Base-by-base conservation (phyloP, 2,888 invertebrate genomes). In the Rhagonycha fulva region DNA sequence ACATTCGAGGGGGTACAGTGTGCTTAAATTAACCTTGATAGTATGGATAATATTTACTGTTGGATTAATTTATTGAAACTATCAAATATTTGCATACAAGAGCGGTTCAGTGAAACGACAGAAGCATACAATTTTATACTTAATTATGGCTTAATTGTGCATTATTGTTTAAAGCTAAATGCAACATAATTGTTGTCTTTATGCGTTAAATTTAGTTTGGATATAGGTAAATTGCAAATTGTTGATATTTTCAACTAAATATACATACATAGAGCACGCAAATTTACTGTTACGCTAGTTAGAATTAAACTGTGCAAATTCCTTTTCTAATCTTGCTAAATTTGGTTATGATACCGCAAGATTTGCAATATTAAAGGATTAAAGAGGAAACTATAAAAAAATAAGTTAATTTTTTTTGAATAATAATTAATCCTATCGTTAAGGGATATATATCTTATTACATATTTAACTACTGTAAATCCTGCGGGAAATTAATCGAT, bases 401-500 rank as follows among this genome's bases (percentile, higher is more conserved):
- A 47, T 47, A 47, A 47, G 47, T 47, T n/a, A n/a, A n/a, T n/a
- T 47, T 47, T n/a, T 47, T 47, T 47, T n/a, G 47, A 47, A 47
- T 47, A 47, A 47, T 47, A 47, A 47, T 47, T 47, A 62, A 63
- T 72, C 71, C 75, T 72, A 76, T 72, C 75, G 72, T 78, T 77
- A 79, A 75, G 75, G 63, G 7, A 47, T 47, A 47, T 73, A 70
- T 72, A 75, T 74, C 73, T 76, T 77, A 68, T 79, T 80, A 79
- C 76, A 80, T 77, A 80, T 81, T 81, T 81, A 79, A 80, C 74
- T 68, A 80, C 74, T 68, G 60, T 32, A 77, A 79, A 77, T 75
- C 80, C 78, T 78, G 70, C 76, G 81, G 80, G 81, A 81, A 81
- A 81, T 81, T 80, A 81, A 78, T 80, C 78, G 78, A 81, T 80